Evolutionary conservation across 2,888 invertebrate genomes (phyloP).

Genomic region (Ceratothoa steindachneri): DNA sequence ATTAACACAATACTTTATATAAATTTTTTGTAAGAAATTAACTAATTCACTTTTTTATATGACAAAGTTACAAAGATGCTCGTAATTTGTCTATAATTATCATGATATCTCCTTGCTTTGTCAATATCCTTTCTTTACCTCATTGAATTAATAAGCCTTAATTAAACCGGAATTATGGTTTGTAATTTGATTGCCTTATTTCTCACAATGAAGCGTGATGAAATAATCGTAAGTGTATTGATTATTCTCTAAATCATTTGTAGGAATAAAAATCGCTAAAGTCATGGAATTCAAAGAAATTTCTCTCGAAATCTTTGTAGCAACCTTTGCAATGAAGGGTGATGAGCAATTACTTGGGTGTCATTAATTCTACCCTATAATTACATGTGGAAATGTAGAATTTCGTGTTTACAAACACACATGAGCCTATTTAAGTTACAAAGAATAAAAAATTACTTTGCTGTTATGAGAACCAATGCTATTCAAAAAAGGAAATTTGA

Average conservation of each 20-base stretch:
- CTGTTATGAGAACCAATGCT: too few relatives aligned
- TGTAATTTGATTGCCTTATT: not conserved
- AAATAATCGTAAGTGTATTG: not conserved
- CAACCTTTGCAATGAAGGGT: not conserved
- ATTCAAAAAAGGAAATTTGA: too few relatives aligned
- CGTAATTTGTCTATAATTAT: too few relatives aligned
- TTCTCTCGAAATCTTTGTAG: not conserved
- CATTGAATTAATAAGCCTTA: not conserved
- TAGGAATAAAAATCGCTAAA: not conserved
- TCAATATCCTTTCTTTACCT: not conserved
- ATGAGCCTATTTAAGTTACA: too few relatives aligned
- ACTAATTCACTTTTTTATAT: too few relatives aligned
- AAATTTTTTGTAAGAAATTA: too few relatives aligned
- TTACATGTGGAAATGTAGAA: not conserved
- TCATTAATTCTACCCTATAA: not conserved
- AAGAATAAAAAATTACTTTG: too few relatives aligned
- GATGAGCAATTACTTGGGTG: not conserved
- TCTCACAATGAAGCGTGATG: not conserved
- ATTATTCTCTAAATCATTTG: conserved; percentile 1
- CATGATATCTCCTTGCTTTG: not conserved
- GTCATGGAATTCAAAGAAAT: conserved; percentile 3
- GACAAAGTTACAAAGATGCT: too few relatives aligned
- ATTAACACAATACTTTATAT: too few relatives aligned
- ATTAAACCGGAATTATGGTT: not conserved
- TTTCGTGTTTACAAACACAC: not conserved